Evolutionary conservation across 2,113 vertebrate species (phyloP).

Genomic region (Odocoileus virginianus): DNA sequence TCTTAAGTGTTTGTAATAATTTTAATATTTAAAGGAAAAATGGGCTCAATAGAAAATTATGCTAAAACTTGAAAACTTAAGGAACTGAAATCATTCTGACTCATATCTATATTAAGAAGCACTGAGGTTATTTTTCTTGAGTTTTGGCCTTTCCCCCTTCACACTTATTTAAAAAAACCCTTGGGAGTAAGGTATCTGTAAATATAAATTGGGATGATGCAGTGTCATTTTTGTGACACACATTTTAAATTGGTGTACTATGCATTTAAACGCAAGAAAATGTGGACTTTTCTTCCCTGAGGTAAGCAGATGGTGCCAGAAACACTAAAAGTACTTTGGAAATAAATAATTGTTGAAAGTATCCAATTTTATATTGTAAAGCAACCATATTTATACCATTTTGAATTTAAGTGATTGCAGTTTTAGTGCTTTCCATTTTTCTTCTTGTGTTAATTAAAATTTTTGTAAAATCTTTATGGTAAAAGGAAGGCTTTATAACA

Average conservation of each 20-base stretch:
- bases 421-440: not conserved
- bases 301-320: constrained; percentile 56
- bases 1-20: not conserved
- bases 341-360: constrained; percentile 61
- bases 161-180: constrained; percentile 59
- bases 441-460: constrained; percentile 47
- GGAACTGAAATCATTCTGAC: not conserved
- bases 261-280: constrained; percentile 65
- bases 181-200: constrained; percentile 50
- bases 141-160: not conserved
- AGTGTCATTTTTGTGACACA: constrained; percentile 58
- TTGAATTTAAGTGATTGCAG: constrained; percentile 20
- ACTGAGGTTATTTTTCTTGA: not conserved
- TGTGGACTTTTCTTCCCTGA: constrained; percentile 58
- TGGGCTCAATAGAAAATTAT: not conserved
- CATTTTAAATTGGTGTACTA: constrained; percentile 66
- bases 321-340: constrained; percentile 37
- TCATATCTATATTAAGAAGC: not conserved
- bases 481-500: not conserved
- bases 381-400: constrained; percentile 8
- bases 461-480: not conserved
- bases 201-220: constrained; percentile 61
- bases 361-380: constrained; percentile 29
- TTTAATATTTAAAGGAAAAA: not conserved
- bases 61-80: not conserved